A percentile compares a stretch with the other conserved stretches of the same genome.
These are phyloP conservation scores for Bos taurus DNA, from an alignment of 2,113 vertebrate genomes.

Conservation along the genomic window ARS-UCD2.0 NC_037330.1:50400001-50400500, in stretches of 20 bases:
- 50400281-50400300: not conserved
- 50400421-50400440: slow-evolving; percentile 34
- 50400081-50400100: not conserved
- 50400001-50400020: not conserved
- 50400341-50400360: slow-evolving; percentile 34
- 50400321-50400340: slow-evolving; percentile 11
- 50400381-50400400: slow-evolving; percentile 26
- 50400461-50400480: not conserved
- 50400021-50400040: not conserved
- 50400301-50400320: not conserved
- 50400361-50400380: slow-evolving; percentile 12
- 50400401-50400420: slow-evolving; percentile 11
- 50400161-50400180: not conserved
- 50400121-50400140: slow-evolving; percentile 12
- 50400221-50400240: not conserved
- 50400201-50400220: slow-evolving; percentile 15
- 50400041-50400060: not conserved
- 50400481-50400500: not conserved
- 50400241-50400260: slow-evolving; percentile 7
- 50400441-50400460: slow-evolving; percentile 29
- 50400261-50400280: slow-evolving; percentile 13
- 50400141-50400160: slow-evolving; percentile 18
- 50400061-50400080: not conserved
- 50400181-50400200: not conserved
- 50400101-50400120: not conserved